Percentiles rank a stretch among this genome's conserved stretches.
phyloP scores from a whole-genome alignment of 2,113 vertebrate species.

The Burhinus bistriatus region DNA sequence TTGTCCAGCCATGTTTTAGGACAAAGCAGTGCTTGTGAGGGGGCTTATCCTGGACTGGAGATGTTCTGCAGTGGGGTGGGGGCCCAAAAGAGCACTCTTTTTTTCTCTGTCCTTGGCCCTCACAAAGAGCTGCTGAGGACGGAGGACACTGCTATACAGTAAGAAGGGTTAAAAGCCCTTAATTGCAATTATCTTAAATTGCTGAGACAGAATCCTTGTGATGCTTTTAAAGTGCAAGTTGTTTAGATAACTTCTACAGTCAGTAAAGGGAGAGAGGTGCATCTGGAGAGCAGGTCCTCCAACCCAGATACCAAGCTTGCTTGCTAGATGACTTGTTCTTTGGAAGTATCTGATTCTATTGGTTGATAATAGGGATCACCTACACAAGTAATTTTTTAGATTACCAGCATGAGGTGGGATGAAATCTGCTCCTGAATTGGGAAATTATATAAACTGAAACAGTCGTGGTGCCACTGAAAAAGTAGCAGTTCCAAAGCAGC shows the following conservation, averaged over 20 bases:
- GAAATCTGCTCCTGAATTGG: neutral
- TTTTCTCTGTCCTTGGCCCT: neutral
- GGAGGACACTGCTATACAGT: neutral
- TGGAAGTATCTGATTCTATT: neutral
- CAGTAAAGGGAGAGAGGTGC: accelerated
- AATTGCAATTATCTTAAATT: neutral
- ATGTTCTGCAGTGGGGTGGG: neutral
- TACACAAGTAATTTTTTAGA: neutral
- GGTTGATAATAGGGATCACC: neutral
- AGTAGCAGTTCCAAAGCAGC: neutral
- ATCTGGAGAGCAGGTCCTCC: neutral
- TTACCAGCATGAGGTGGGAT: neutral
- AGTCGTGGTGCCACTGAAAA: neutral
- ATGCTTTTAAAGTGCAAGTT: neutral
- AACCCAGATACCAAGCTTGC: neutral
- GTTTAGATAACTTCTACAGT: neutral
- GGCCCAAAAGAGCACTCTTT: neutral
- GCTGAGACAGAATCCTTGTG: neutral
- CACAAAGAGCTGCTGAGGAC: neutral
- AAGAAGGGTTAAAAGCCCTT: neutral
- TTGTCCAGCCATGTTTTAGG: neutral
- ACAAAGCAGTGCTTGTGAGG: neutral
- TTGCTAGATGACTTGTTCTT: neutral
- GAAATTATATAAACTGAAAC: neutral
- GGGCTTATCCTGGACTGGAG: neutral